Evolutionary conservation across 2,797 vertebrate genomes (phyloP).

Genomic region (Gallinago nigripennis): DNA sequence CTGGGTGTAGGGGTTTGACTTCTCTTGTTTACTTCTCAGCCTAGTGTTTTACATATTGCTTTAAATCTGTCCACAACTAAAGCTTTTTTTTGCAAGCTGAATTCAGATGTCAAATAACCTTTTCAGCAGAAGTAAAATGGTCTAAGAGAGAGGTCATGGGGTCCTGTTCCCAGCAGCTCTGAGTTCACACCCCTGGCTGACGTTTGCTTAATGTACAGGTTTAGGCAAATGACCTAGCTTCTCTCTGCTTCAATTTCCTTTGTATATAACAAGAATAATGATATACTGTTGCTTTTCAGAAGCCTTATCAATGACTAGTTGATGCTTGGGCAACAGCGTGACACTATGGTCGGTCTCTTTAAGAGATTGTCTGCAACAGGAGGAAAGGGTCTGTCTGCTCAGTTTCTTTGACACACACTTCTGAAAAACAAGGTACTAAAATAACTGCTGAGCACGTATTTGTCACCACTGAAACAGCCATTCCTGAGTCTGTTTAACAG

Average conservation of each 20-base stretch:
- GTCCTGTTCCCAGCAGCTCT: neutral
- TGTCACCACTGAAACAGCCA: neutral
- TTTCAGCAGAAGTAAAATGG: neutral
- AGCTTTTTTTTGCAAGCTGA: constrained; percentile 11
- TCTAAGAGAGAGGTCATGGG: neutral
- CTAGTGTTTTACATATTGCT: neutral
- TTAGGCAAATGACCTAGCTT: neutral
- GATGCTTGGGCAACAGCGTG: neutral
- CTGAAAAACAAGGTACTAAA: neutral
- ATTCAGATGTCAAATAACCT: constrained; percentile 13
- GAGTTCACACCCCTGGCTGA: neutral
- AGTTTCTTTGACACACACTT: neutral
- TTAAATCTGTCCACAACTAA: neutral
- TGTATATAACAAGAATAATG: neutral
- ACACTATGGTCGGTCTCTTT: neutral
- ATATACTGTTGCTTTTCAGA: neutral
- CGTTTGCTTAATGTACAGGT: neutral
- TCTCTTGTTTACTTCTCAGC: constrained; percentile 3
- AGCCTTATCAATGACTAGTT: neutral
- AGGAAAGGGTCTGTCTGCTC: neutral
- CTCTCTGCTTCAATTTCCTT: neutral
- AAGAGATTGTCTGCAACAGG: neutral
- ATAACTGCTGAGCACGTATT: neutral
- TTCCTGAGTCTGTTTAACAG: neutral
- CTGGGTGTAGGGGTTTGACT: neutral